phyloP scores from a whole-genome alignment of 2,113 vertebrate genomes.

The Daubentonia madagascariensis region DNA sequence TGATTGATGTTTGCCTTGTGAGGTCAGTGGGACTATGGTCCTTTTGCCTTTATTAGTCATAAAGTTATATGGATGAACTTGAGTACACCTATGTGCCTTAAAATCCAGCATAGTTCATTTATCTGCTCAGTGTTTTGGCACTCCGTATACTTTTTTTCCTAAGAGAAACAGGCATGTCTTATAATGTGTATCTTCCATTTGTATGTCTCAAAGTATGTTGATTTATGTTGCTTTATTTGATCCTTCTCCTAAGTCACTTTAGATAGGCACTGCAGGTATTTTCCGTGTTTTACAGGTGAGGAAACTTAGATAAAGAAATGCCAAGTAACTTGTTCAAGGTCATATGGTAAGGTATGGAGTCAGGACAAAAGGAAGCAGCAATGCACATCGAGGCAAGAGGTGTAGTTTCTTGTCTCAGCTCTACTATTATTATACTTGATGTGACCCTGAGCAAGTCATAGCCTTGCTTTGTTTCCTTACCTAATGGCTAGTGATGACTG shows the following conservation, averaged over 20 bases:
- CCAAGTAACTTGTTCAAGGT: conserved; percentile 46
- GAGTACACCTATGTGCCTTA: not conserved
- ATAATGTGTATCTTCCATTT: conserved; percentile 23
- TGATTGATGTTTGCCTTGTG: conserved; percentile 38
- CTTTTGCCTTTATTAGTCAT: conserved; percentile 34
- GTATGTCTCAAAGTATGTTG: conserved; percentile 26
- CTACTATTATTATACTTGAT: not conserved
- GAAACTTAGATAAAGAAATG: conserved; percentile 50
- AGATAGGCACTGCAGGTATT: conserved; percentile 29
- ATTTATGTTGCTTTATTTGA: conserved; percentile 40
- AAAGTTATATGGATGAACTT: conserved; percentile 25
- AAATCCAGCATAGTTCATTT: conserved; percentile 14
- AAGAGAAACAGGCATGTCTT: conserved; percentile 20
- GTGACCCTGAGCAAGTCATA: not conserved
- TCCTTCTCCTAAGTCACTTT: conserved; percentile 1
- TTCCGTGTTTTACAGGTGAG: conserved; percentile 30
- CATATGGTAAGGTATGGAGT: conserved; percentile 12
- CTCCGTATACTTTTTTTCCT: not conserved
- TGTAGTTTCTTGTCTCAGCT: conserved; percentile 46
- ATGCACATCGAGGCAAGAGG: conserved; percentile 30
- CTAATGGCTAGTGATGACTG: not conserved
- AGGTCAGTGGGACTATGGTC: not conserved
- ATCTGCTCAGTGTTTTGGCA: conserved; percentile 30
- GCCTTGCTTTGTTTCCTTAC: conserved; percentile 26
- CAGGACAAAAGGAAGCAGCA: conserved; percentile 36